Evolutionary conservation across 2,797 vertebrate species (phyloP).

Genomic region (Pangasius djambal): DNA sequence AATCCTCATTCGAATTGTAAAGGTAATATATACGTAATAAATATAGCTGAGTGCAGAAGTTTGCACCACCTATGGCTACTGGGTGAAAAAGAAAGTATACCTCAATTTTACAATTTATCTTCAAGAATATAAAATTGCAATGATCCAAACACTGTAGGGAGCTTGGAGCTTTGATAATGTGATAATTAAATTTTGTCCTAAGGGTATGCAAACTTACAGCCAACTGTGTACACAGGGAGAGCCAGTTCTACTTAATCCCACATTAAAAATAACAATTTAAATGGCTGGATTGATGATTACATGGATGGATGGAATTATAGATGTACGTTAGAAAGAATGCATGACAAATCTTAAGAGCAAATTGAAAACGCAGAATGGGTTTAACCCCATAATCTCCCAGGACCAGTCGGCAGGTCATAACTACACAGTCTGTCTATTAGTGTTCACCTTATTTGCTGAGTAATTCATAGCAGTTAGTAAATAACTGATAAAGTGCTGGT

Average conservation of each 20-base stretch:
- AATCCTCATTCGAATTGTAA: constrained; percentile 97
- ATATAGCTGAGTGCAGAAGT: neutral
- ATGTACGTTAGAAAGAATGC: neutral
- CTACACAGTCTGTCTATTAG: neutral
- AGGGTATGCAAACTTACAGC: neutral
- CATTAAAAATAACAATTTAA: neutral
- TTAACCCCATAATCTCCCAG: neutral
- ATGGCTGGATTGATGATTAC: neutral
- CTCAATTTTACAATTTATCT: neutral
- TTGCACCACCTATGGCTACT: neutral
- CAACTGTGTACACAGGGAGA: neutral
- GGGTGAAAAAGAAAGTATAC: neutral
- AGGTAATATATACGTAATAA: constrained; percentile 75
- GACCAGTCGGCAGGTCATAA: neutral
- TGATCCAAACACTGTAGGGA: neutral
- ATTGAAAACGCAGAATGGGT: neutral
- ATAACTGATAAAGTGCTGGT: neutral
- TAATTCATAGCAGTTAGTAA: neutral
- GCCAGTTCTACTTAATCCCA: neutral
- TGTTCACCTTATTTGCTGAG: neutral
- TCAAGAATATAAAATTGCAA: neutral
- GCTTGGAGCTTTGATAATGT: neutral
- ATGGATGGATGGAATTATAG: neutral
- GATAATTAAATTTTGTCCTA: neutral
- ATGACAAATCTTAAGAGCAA: neutral